Evolutionary conservation across 2,113 vertebrate genomes (phyloP).

Genomic region (Pyxicephalus adspersus): DNA sequence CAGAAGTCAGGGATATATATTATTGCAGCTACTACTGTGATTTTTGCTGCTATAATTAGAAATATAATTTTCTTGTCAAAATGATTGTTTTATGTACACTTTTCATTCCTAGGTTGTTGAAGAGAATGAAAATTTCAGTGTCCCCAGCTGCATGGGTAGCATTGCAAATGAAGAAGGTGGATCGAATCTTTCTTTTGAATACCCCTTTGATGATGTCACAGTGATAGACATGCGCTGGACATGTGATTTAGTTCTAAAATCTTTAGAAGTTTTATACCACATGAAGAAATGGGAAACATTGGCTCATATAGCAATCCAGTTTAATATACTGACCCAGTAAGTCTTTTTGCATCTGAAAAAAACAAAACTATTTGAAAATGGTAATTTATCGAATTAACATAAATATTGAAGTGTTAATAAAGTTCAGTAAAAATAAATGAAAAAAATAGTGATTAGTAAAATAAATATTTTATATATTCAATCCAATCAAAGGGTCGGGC

Average conservation of each 20-base stretch:
- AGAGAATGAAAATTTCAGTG: slow-evolving; percentile 69
- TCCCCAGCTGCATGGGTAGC: slow-evolving; percentile 79
- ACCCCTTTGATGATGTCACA: slow-evolving; percentile 79
- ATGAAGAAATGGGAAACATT: slow-evolving; percentile 87
- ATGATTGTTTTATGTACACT: not conserved
- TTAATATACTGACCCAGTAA: slow-evolving; percentile 84
- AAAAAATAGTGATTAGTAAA: too few species aligned
- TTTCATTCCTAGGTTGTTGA: slow-evolving; percentile 66
- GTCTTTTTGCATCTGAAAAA: slow-evolving; percentile 56
- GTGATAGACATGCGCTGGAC: slow-evolving; percentile 84
- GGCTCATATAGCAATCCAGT: slow-evolving; percentile 83
- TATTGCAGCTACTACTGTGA: too few species aligned
- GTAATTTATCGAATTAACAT: too few species aligned
- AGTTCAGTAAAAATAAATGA: too few species aligned
- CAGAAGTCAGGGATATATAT: too few species aligned
- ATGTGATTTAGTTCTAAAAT: slow-evolving; percentile 77
- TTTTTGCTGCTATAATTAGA: too few species aligned
- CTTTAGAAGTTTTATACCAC: slow-evolving; percentile 83
- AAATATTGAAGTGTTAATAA: too few species aligned
- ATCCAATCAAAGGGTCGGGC: too few species aligned
- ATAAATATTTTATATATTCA: too few species aligned
- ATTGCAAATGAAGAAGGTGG: slow-evolving; percentile 78
- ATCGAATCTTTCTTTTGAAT: slow-evolving; percentile 75
- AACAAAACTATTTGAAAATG: too few species aligned
- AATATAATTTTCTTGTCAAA: too few species aligned